A percentile compares a stretch with the other conserved stretches of the same genome.
phyloP scores from a whole-genome alignment of 64 coral and sea anemone genomes.

The Cladopsammia gracilis region DNA sequence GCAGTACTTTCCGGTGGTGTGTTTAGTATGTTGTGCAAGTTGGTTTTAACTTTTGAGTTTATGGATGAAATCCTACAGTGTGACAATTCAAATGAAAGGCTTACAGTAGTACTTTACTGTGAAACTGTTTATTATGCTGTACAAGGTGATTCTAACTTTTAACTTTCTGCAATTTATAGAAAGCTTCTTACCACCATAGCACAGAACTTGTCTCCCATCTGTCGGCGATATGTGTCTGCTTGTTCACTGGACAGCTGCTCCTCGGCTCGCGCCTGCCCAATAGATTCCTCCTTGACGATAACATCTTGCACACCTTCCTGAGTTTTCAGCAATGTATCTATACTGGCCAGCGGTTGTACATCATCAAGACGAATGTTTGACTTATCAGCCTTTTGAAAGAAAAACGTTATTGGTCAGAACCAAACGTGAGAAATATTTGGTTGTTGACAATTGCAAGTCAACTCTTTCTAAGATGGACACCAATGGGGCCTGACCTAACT shows the following conservation, averaged over 20 bases:
- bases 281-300: constrained; percentile 89
- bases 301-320: constrained; percentile 82
- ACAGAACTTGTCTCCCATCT: constrained; percentile 95
- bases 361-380: constrained; percentile 88
- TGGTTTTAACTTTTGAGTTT: no score
- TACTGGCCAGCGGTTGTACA: constrained; percentile 56
- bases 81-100: no score
- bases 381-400: constrained; percentile 81
- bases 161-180: not conserved
- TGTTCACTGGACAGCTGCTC: constrained; percentile 72
- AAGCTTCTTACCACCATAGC: constrained; percentile 79
- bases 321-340: constrained; percentile 68
- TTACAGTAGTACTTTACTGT: no score
- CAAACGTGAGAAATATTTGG: no score
- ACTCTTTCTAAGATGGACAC: no score
- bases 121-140: no score
- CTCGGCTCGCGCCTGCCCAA: constrained; percentile 86
- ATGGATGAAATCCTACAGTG: no score
- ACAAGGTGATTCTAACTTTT: no score
- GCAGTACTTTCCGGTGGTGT: no score
- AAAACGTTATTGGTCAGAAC: not conserved
- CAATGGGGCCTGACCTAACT: no score
- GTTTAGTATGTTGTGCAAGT: no score
- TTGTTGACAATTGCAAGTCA: no score
- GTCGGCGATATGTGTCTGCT: constrained; percentile 46